phyloP scores from a whole-genome alignment of 2,113 vertebrate species.

The Poeciliopsis turrubarensis region DNA sequence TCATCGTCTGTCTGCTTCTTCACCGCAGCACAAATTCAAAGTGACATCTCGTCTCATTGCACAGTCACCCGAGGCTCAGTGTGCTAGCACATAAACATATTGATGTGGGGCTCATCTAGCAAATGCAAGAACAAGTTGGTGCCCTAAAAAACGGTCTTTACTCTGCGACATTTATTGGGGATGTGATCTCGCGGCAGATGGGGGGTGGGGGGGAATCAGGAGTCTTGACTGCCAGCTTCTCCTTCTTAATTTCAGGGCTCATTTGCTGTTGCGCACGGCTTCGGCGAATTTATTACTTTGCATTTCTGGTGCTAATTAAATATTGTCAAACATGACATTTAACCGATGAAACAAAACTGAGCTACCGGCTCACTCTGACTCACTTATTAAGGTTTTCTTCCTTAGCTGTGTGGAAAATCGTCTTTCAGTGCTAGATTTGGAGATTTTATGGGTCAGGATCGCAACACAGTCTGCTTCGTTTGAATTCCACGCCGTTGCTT shows the following conservation, averaged over 20 bases:
- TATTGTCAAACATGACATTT: slow-evolving; percentile 1
- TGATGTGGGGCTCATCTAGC: neutral
- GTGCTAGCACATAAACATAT: slow-evolving; percentile 3
- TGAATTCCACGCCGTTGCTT: slow-evolving; percentile 8
- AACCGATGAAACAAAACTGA: neutral
- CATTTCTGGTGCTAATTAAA: neutral
- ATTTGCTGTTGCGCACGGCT: slow-evolving; percentile 19
- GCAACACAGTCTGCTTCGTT: slow-evolving; percentile 8
- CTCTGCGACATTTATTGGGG: neutral
- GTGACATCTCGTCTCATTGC: slow-evolving; percentile 45
- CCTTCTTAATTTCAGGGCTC: slow-evolving; percentile 55
- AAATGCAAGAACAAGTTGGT: neutral
- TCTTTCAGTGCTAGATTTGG: neutral
- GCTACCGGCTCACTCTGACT: neutral
- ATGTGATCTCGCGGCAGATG: neutral
- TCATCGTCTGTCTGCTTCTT: slow-evolving; percentile 27
- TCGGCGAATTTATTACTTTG: slow-evolving; percentile 14
- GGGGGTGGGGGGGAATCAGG: neutral
- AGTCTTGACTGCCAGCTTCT: neutral
- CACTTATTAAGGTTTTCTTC: neutral
- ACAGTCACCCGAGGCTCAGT: neutral
- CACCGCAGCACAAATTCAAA: slow-evolving; percentile 39
- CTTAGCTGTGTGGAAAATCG: neutral
- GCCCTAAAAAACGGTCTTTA: neutral
- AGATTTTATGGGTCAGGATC: neutral